Evolutionary conservation across 2,113 vertebrate species (phyloP), one percentile per base, ranked within the genome.

Genomic region (Gila orcuttii): DNA sequence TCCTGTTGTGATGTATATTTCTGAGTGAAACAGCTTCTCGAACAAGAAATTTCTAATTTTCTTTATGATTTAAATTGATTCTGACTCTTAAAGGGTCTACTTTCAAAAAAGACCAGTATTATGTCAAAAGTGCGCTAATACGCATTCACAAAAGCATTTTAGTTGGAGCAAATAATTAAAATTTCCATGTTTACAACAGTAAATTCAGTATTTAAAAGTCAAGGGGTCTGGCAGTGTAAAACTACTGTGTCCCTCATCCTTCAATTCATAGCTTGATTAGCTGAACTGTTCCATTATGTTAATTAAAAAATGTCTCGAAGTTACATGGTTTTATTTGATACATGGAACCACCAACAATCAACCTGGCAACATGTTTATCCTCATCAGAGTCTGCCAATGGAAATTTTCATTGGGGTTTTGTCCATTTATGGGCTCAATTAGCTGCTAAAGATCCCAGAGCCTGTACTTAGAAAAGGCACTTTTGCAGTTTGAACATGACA

Each of bases 281-380:
- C 89, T 84, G 52, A 86, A 59, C 80, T 82, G 50, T 82, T 90
- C 86, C 83, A 89, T 93, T 92, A 91, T 91, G 89, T 87, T 90
- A 91, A 92, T 94, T 92, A 90, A 92, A 93, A 88, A 75, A 71
- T 91, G 90, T 84, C 89, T 91, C 86, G 62, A 73, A 91, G 90
- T 57, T 86, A 76, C 85, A 84, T 57, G 57, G 85, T 90, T 87
- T 83, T 88, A 85, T 92, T 91, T 93, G 90, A 92, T 93, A 85
- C 84, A 84, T 60, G 69, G 36, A 86, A 79, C 89, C 89, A 91
- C 86, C 87, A 90, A 90, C 92, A 91, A 91, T 91, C 85, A 89
- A 86, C 91, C 90, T 93, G 93, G 92, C 91, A 85, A 66, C 21
- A 57, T 64, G 88, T 89, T 80, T 25, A 36, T 84, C 71, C 81